Evolutionary conservation across 2,113 vertebrate genomes (phyloP), one percentile per base, ranked within the genome.

Genomic region (Octodon degus): DNA sequence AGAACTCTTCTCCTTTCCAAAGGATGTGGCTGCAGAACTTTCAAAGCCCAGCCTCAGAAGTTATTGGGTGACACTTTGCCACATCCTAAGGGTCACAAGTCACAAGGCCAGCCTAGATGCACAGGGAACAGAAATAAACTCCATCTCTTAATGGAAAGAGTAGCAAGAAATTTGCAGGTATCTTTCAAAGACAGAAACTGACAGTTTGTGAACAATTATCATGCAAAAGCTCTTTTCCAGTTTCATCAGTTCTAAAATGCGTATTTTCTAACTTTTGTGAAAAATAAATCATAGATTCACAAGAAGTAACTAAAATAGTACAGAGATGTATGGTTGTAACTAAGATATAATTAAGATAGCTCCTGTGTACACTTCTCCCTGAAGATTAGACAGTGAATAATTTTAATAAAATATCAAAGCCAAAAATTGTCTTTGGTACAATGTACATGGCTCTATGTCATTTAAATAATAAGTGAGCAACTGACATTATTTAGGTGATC

Each of bases 1-100:
- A 53, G 74, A 93, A 77, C 87, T 93, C 25, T 94, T 82, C 89
- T 65, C 67, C 53, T 65, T 89, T 94, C 58, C 47, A 47, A 79
- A 55, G 62, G 47, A 63, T 47, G 74, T 65, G 32, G n/a, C 37
- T 76, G 24, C 86, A 79, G 24, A n/a, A 50, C 47, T 72, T 77
- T 63, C 13, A 19, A 32, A 27, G 53, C 50, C 24, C 47, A 22
- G 22, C 16, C 16, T 65, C 27, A 0, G n/a, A 91, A 65, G 74
- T 86, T 58, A 68, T 55, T 32, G 7, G 0, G 74, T 22, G 55
- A 74, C 10, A 86, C 20, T 79, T 81, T 0, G 32, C 22, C 34
- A 47, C 37, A 17, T n/a, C 55, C 11, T 50, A 2, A 43, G 43
- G 43, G 60, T 60, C 65, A 86, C 32, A 89, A 92, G 67, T 65